These are phyloP conservation scores for Noctua comes DNA, from an alignment of 2,888 invertebrate species.

Conservation along the genomic window DNA sequence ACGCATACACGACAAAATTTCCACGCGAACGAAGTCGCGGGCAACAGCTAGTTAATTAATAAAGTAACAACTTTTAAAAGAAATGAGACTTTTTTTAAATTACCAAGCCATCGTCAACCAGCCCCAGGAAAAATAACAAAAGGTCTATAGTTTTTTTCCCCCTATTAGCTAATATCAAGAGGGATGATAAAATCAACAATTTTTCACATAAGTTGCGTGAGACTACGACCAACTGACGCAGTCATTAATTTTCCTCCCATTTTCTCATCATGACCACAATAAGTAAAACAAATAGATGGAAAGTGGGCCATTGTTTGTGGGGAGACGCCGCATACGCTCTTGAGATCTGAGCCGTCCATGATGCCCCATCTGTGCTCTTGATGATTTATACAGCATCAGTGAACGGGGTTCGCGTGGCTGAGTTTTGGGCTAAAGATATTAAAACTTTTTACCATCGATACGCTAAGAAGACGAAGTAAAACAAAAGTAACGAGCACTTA, in stretches of 20 bases:
- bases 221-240: constrained; percentile 17
- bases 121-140: not conserved
- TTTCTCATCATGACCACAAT: not conserved
- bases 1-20: no score
- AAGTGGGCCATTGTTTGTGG: no score
- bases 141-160: not conserved
- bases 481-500: constrained; percentile 3
- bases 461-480: constrained; percentile 4
- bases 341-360: no score
- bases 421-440: no score
- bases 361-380: no score
- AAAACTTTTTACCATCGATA: no score
- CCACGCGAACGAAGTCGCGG: no score
- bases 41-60: no score
- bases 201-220: not conserved
- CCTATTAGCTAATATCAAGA: not conserved
- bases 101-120: not conserved
- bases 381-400: no score
- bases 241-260: constrained; percentile 6
- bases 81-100: not conserved
- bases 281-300: constrained; percentile 10
- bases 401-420: no score
- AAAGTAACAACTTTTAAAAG: not conserved
- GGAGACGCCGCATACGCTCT: no score
- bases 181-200: not conserved